Percentiles rank a stretch among this genome's conserved stretches.
phyloP scores from a whole-genome alignment of 2,797 vertebrate genomes.

The Nannoperca australis region DNA sequence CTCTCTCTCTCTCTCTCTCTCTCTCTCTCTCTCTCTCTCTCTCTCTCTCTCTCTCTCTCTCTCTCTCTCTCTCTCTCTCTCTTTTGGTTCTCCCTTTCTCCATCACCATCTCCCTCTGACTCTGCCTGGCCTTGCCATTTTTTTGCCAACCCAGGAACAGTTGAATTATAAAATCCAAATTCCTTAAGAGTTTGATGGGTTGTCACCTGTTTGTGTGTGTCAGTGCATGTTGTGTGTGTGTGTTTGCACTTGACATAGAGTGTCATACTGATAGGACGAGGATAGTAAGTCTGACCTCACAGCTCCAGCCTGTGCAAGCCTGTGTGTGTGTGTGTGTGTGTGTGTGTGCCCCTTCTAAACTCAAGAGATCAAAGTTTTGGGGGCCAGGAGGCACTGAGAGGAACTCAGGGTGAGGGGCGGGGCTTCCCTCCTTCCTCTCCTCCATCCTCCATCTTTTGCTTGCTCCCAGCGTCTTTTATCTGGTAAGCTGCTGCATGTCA shows the following conservation, averaged over 20 bases:
- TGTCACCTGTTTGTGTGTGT: constrained; percentile 45
- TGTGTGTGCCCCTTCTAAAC: constrained; percentile 42
- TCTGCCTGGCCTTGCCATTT: constrained; percentile 49
- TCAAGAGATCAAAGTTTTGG: constrained; percentile 81
- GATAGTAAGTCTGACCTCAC: constrained; percentile 60
- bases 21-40: too few relatives aligned
- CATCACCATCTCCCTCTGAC: constrained; percentile 32
- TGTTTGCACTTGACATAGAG: constrained; percentile 77
- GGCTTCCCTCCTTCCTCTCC: constrained; percentile 50
- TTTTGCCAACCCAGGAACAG: constrained; percentile 48
- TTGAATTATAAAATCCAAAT: constrained; percentile 63
- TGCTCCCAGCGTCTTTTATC: constrained; percentile 69
- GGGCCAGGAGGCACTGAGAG: constrained; percentile 42
- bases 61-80: constrained; percentile 26
- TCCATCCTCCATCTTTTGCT: constrained; percentile 54
- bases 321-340: constrained; percentile 35
- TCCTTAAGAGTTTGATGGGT: constrained; percentile 39
- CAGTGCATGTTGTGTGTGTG: constrained; percentile 12
- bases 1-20: too few relatives aligned
- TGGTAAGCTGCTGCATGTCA: constrained; percentile 77
- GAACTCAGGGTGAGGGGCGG: constrained; percentile 59
- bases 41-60: constrained; percentile 32
- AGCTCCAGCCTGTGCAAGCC: constrained; percentile 20
- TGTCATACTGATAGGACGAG: constrained; percentile 67
- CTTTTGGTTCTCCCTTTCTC: constrained; percentile 23